These are phyloP conservation scores for Temnopleurus reevesii DNA, from an alignment of 53 echinoderm and acorn worm species.

Conservation along the genomic window DNA sequence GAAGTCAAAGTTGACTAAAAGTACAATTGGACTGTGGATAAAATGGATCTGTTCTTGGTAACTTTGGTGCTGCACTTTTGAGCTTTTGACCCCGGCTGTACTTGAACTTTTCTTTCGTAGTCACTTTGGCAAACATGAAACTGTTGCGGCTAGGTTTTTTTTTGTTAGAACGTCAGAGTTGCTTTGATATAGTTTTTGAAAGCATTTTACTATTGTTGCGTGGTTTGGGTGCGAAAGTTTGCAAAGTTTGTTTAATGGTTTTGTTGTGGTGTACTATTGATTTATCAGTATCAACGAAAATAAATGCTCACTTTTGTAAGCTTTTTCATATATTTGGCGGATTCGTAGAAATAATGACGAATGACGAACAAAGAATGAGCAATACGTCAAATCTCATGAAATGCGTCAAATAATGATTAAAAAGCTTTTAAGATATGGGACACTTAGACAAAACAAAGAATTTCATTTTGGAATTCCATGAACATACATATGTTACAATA, in stretches of 20 bases:
- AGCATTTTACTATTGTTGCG: background rate
- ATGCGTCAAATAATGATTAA: too few relatives aligned
- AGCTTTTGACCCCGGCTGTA: slow-evolving; percentile 41
- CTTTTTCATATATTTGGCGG: background rate
- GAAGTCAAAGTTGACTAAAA: slow-evolving; percentile 56
- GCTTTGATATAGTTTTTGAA: slow-evolving; percentile 3
- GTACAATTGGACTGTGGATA: slow-evolving; percentile 44
- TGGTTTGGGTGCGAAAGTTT: background rate
- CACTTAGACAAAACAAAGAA: too few relatives aligned
- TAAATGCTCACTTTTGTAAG: background rate
- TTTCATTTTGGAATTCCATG: too few relatives aligned
- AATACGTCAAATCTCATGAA: too few relatives aligned
- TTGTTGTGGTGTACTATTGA: slow-evolving; percentile 12
- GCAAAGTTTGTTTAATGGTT: slow-evolving; percentile 2
- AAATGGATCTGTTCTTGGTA: slow-evolving; percentile 38
- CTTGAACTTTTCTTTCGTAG: slow-evolving; percentile 50
- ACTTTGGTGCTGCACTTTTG: slow-evolving; percentile 53
- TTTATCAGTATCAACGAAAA: background rate
- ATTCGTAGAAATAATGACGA: slow-evolving; percentile 13
- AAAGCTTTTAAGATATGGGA: too few relatives aligned
- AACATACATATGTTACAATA: too few relatives aligned
- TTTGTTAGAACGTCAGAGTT: background rate
- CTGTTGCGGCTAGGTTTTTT: slow-evolving; percentile 24
- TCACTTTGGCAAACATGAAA: slow-evolving; percentile 27
- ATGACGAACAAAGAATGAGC: too few relatives aligned